Evolutionary conservation across 1,140 invertebrate species (phyloP), one percentile per base, ranked within the genome.

Genomic region (Tetramorium parvispinum): DNA sequence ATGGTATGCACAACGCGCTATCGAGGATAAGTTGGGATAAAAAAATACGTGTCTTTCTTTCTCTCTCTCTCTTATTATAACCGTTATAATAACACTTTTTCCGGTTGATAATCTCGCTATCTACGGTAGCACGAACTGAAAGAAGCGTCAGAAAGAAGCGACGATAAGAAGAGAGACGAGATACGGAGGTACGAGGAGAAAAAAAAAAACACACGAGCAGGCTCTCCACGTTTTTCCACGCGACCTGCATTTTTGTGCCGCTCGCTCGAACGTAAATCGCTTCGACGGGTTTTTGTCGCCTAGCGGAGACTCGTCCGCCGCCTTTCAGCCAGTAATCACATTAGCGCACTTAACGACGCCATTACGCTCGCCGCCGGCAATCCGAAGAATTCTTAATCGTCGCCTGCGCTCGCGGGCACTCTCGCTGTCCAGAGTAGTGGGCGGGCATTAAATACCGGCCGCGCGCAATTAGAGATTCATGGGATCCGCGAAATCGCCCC

Each of bases 321-420:
- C 82, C 79, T 91, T 91, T 90, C 89, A 90, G 63, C 81, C 88
- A 79, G 89, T 91, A 91, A 91, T 91, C 88, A 90, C 89, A 90
- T 91, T 90, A 91, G 65, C 71, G 82, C 88, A 85, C 76, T 91
- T 91, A 91, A 91, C 88, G 89, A 91, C 82, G 86, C 88, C 88
- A 90, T 91, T 91, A 91, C 77, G 40, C 57, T 71, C 49, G 75
- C 68, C 81, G 88, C 53, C 40, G 32, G 86, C 88, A 66, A 90
- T 88, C 86, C 87, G 81, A 61, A 10, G 85, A 76, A 88, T 90
- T 90, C 89, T 90, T 90, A 88, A 90, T 90, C 86, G 88, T 78
- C 82, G 70, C 21, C 85, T 49, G 40, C 24, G 71, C 16, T 81
- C 86, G 73, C 85, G 71, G 78, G 79, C 32, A n/a, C 32, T 37